phyloP scores from a whole-genome alignment of 2,113 vertebrate genomes.

The Oenanthe melanoleuca region DNA sequence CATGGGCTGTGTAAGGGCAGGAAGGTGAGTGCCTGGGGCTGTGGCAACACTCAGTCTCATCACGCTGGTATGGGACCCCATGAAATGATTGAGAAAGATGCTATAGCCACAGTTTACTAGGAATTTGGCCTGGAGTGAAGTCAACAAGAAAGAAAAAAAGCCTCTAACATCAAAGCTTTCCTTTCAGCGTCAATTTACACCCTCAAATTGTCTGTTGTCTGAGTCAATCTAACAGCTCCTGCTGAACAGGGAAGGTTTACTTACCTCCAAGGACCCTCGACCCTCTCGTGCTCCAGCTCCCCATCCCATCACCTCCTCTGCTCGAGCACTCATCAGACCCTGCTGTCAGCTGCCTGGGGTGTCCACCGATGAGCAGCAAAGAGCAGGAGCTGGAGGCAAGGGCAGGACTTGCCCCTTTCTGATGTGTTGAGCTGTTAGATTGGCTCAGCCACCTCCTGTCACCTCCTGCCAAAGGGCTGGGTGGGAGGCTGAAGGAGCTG shows the following conservation, averaged over 20 bases:
- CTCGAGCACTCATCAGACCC: not conserved
- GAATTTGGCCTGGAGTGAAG: conserved; percentile 49
- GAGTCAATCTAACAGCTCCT: conserved; percentile 16
- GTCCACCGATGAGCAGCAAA: not conserved
- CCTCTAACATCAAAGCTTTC: conserved; percentile 49
- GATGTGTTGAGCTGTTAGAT: conserved; percentile 41
- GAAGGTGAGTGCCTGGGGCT: conserved; percentile 21
- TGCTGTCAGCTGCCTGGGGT: not conserved
- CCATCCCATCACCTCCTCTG: not conserved
- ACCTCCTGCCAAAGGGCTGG: conserved; percentile 4
- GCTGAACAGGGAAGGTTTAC: not conserved
- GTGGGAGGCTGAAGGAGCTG: not conserved
- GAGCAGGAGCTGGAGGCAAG: not conserved
- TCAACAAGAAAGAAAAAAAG: conserved; percentile 21
- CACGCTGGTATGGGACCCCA: conserved; percentile 14
- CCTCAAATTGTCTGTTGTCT: not conserved
- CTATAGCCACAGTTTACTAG: not conserved
- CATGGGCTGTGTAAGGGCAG: not conserved
- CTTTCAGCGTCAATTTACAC: conserved; percentile 54
- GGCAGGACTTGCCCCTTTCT: not conserved
- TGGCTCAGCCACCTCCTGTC: conserved; percentile 23
- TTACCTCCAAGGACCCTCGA: not conserved
- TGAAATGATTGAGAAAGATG: conserved; percentile 28
- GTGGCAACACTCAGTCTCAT: not conserved
- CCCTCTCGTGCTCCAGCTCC: not conserved